These are phyloP conservation scores for Nyctalus aviator DNA, from an alignment of 2,797 vertebrate species.

Conservation along the genomic window DNA sequence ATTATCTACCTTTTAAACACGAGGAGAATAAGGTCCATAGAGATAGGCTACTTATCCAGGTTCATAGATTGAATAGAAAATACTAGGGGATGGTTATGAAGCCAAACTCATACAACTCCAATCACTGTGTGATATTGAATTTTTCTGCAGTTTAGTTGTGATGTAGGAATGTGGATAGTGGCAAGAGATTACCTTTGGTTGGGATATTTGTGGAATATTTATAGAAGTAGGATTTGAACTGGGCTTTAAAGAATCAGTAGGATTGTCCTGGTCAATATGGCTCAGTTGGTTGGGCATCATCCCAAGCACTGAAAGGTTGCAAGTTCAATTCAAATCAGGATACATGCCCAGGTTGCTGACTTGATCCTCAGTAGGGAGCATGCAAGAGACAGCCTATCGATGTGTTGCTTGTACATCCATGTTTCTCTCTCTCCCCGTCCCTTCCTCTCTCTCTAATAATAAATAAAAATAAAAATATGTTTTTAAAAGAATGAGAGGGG, in stretches of 20 bases:
- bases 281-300: not conserved
- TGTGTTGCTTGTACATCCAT: not conserved
- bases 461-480: not conserved
- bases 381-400: not conserved
- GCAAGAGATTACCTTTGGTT: not conserved
- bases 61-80: not conserved
- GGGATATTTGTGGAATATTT: not conserved
- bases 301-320: not conserved
- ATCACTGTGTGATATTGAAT: not conserved
- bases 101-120: not conserved
- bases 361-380: not conserved
- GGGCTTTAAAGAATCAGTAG: not conserved
- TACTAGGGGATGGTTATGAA: not conserved
- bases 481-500: not conserved
- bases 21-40: too few species aligned
- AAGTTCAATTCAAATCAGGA: not conserved
- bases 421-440: not conserved
- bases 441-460: not conserved
- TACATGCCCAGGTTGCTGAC: not conserved
- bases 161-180: not conserved
- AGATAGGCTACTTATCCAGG: too few species aligned
- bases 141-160: slow-evolving; percentile 31
- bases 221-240: not conserved
- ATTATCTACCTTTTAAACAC: not conserved
- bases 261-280: not conserved